phyloP scores from a whole-genome alignment of 2,888 invertebrate species.

The Eupsilia transversa region DNA sequence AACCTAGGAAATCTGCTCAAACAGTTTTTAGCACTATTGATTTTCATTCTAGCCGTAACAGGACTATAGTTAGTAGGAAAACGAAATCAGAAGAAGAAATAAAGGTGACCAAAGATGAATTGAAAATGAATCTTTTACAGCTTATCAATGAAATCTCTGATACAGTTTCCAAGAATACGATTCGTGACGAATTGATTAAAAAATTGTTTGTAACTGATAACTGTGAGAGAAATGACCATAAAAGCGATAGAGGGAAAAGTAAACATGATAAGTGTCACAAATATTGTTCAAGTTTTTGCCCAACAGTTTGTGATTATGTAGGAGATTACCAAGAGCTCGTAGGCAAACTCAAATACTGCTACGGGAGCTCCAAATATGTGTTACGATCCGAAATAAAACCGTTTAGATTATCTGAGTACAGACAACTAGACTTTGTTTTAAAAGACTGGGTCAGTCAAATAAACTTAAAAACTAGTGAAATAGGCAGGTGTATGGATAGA shows the following conservation, averaged over 20 bases:
- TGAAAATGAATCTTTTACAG: conserved; percentile 67
- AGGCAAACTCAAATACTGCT: conserved; percentile 45
- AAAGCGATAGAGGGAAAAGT: neutral
- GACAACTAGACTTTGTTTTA: conserved; percentile 65
- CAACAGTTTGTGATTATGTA: conserved; percentile 12
- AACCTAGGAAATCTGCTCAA: conserved; percentile 68
- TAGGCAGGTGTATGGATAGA: conserved; percentile 61
- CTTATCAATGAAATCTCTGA: conserved; percentile 68
- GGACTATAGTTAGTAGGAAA: conserved; percentile 59
- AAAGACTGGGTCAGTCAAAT: conserved; percentile 73
- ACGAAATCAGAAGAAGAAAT: conserved; percentile 76
- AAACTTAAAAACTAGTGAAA: conserved; percentile 66
- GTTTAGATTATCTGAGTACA: conserved; percentile 41
- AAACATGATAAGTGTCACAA: conserved; percentile 28
- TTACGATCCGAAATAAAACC: conserved; percentile 56
- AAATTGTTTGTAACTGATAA: conserved; percentile 55
- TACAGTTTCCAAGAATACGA: conserved; percentile 55
- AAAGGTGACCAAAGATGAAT: conserved; percentile 57
- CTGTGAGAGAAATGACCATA: conserved; percentile 13
- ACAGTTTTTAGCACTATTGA: conserved; percentile 72
- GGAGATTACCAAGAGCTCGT: conserved; percentile 37
- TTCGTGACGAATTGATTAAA: conserved; percentile 58
- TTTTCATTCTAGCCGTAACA: conserved; percentile 33
- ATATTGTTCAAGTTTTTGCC: conserved; percentile 11
- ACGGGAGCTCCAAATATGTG: conserved; percentile 38